Conservation (phyloP, 2,888 invertebrate genomes). For the Chrysina gloriosa region DNA sequence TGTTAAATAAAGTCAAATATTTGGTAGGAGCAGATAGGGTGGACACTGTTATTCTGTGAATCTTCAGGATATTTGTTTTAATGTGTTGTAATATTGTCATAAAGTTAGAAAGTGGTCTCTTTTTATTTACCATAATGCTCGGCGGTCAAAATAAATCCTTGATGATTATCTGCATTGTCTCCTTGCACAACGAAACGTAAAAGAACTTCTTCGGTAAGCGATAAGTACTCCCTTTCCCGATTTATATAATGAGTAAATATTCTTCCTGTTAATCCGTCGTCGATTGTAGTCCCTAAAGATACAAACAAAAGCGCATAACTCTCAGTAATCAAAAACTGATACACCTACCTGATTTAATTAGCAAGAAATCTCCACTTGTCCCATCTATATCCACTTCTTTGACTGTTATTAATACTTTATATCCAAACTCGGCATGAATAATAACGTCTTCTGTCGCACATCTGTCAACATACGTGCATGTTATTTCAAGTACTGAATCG, state of each 20-base stretch:
- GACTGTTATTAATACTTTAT: conserved; percentile 52
- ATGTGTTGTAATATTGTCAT: no score
- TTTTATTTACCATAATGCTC: conserved; percentile 41
- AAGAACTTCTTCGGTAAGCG: conserved; percentile 36
- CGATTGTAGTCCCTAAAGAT: conserved; percentile 37
- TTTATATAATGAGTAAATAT: conserved; percentile 42
- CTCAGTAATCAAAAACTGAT: not conserved
- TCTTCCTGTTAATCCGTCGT: conserved; percentile 43
- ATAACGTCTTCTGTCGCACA: not conserved
- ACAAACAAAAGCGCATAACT: not conserved
- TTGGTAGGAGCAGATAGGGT: no score
- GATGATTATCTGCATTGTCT: not conserved
- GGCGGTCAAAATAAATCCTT: conserved; percentile 31
- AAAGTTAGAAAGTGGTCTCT: not conserved
- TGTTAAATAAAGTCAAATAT: no score
- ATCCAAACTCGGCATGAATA: conserved; percentile 10
- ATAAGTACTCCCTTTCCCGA: conserved; percentile 35
- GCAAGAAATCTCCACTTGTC: conserved; percentile 41
- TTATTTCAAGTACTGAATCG: conserved; percentile 6
- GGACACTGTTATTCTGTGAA: no score
- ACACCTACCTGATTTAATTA: conserved; percentile 47
- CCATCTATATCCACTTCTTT: conserved; percentile 43
- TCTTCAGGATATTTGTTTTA: no score
- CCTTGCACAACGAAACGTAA: conserved; percentile 32
- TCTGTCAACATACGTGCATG: not conserved